Base-by-base conservation (phyloP, 2,888 invertebrate genomes). In the Synanthedon tipuliformis region DNA sequence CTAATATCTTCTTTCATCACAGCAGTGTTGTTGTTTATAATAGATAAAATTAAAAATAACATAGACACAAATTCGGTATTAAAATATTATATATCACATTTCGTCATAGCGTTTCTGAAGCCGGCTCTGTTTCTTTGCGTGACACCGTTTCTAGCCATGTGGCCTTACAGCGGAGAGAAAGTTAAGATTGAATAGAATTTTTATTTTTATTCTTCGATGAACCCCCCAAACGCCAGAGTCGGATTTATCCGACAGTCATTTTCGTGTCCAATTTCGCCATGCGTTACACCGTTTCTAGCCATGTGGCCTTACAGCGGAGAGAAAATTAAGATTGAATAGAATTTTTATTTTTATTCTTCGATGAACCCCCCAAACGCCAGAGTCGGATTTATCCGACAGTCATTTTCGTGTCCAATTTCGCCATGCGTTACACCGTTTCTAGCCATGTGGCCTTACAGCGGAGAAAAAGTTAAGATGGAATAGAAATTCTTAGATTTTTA, bases 361-460 rank as follows among this genome's bases (percentile, higher is more conserved):
- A 2, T 2, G 2, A 23, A 23, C 16, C 16, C 16, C 3, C 16
- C 16, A 16, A 16, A 16, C 16, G 16, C 16, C 16, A 16, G 16
- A 16, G 16, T 16, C 16, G 16, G 16, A 16, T 16, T 16, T 16
- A 16, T 16, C 16, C 16, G 16, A 16, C 16, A 16, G 3, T 16
- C 1, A 16, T 16, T 16, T 16, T 16, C 3, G 16, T 16, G 16
- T 16, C 16, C 16, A n/a, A 16, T 16, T 16, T 16, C 16, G 16
- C n/a, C n/a, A n/a, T 59, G 78, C 41, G 5, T 77, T 0, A 57
- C 66, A 0, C 83, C 83, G 0, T 56, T 62, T 0, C 1, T 75
- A 0, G 65, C 83, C 0, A 73, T 73, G 74, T 78, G 71, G 73
- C 80, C 81, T 48, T 81, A 62, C 40, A 50, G 48, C 0, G 66